Evolutionary conservation across 2,113 vertebrate species (phyloP).

Genomic region (Plecturocebus donacophilus): DNA sequence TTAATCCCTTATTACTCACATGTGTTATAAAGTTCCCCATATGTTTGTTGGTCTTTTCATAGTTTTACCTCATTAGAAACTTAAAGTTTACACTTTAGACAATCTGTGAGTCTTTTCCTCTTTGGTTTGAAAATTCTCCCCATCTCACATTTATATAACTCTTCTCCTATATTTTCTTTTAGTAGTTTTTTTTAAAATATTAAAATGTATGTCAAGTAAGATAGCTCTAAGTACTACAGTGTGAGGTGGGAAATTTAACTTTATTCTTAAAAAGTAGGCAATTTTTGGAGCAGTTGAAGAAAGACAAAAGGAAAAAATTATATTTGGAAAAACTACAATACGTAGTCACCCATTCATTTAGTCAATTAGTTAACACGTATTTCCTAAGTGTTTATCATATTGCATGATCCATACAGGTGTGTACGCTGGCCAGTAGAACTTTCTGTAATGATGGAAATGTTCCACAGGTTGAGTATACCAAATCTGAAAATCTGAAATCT

Average conservation of each 20-base stretch:
- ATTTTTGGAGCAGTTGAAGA: background rate
- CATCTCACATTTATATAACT: background rate
- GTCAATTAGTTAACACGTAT: background rate
- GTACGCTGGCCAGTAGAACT: background rate
- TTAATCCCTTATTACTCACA: background rate
- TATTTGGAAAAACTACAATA: background rate
- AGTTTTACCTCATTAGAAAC: conserved; percentile 7
- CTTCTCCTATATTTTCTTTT: background rate
- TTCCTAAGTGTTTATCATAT: background rate
- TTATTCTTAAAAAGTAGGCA: background rate
- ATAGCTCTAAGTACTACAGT: background rate
- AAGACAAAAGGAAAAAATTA: background rate
- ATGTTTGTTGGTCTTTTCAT: background rate
- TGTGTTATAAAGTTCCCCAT: background rate
- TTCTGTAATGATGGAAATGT: background rate
- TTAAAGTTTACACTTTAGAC: background rate
- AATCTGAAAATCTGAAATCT: background rate
- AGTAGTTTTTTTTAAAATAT: background rate
- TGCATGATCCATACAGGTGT: background rate
- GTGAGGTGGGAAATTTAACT: background rate
- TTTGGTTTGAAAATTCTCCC: background rate
- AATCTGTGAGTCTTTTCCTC: background rate
- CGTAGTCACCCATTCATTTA: background rate
- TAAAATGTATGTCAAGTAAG: background rate
- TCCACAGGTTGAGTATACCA: background rate